Evolutionary conservation across 2,113 vertebrate species (phyloP), one percentile per base, ranked within the genome.

Genomic region (Cathartes aura): DNA sequence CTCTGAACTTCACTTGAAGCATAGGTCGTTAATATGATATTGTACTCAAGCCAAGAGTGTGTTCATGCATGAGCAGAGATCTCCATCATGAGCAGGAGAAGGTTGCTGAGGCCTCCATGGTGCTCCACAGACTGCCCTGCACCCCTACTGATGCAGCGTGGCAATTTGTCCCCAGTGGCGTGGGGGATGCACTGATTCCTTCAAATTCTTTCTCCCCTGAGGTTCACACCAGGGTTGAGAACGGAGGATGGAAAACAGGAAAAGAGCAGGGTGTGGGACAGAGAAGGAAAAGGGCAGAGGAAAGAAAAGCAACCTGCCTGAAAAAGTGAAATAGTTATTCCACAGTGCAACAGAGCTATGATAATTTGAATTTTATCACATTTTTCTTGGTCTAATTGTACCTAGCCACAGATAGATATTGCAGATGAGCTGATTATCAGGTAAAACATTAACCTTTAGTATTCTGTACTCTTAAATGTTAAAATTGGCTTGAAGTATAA

Each of bases 111-210:
- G 20, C 9, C 18, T 66, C 38, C 34, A 1, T 9, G 12, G 7
- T 85, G 23, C 26, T 63, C 52, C 55, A 43, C 24, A 73, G 62
- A 66, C 30, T 18, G 30, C 16, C 15, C 23, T 79, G 40, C 40
- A 76, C 40, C 5, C 21, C 27, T 50, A 2, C 16, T 1, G 2
- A 4, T 40, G 12, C 1, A 7, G 32, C 4, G 17, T 38, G 38
- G 9, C 9, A 38, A 56, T 73, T 68, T 80, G 7, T 32, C 16
- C 58, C 29, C 53, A 56, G 0, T 0, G 0, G 10, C 2, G 2
- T 6, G 11, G 6, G 9, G 10, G 15, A 4, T 2, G 2, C 21
- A 14, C 11, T 24, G 63, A 24, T 8, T 45, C 14, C 15, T 72
- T 75, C 52, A 73, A 58, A 48, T 9, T 20, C 9, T 15, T 27